These are phyloP conservation scores for Eutrigla gurnardus DNA, from an alignment of 2,797 vertebrate species.

Conservation along the genomic window DNA sequence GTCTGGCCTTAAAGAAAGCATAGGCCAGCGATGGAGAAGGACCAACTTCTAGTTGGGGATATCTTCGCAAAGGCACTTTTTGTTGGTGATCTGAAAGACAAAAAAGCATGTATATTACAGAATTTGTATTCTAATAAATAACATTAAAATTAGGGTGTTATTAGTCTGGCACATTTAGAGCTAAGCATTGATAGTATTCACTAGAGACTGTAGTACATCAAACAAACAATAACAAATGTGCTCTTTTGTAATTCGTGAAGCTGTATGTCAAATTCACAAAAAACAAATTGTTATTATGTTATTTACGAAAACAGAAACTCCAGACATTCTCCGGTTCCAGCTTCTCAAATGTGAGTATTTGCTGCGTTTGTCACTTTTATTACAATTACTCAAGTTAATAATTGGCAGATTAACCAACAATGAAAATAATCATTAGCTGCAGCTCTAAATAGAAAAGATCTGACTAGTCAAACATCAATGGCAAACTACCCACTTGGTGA, in stretches of 20 bases:
- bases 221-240: constrained; percentile 31
- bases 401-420: not conserved
- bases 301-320: constrained; percentile 1
- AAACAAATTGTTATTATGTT: not conserved
- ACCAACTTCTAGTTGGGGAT: constrained; percentile 71
- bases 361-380: not conserved
- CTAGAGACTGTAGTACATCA: not conserved
- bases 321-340: not conserved
- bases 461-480: not conserved
- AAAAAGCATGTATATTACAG: constrained; percentile 16
- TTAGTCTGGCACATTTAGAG: constrained; percentile 9
- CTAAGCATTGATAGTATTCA: constrained; percentile 4
- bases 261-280: constrained; percentile 16
- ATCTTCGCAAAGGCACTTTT: constrained; percentile 83
- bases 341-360: not conserved
- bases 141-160: not conserved
- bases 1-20: constrained; percentile 73
- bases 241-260: constrained; percentile 7
- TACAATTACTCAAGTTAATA: not conserved
- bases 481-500: not conserved
- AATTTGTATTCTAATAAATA: constrained; percentile 6
- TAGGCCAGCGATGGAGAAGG: constrained; percentile 54
- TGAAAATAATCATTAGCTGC: not conserved
- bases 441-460: not conserved
- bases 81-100: constrained; percentile 78